Base-by-base conservation (phyloP, 2,113 vertebrate genomes). In the Microcebus tavaratra region DNA sequence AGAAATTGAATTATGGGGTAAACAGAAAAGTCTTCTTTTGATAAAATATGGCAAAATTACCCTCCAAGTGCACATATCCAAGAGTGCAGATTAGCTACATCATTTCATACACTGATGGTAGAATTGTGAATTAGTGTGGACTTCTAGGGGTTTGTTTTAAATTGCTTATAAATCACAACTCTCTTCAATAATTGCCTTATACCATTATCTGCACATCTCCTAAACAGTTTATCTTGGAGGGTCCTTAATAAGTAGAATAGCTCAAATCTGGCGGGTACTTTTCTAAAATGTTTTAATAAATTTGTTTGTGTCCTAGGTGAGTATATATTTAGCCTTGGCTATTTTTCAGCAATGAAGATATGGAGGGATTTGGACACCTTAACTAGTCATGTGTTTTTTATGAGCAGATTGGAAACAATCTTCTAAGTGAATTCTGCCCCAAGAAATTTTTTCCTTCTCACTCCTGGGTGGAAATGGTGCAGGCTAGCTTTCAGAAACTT, bases 71-170 rank as follows among this genome's bases (percentile, higher is more conserved):
- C 10, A 31, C 27, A 76, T 83, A 34, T 14, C 11, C 13, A 45
- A 57, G 14, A 2, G 7, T 87, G 2, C 6, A 0, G 39, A 50
- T 25, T 13, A 78, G 29, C 5, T 27, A 67, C 45, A 55, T 0
- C 13, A 7, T 34, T 42, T 57, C n/a, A 31, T 36, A 39, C 23
- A 11, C 8, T 55, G 68, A 68, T 5, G 4, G 6, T 12, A 10
- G 72, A 29, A 23, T 55, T 87, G 3, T 61, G 45, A 61, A 39
- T 75, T 23, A 45, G 13, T 48, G 18, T 79, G 42, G 8, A 76
- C 36, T 72, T 79, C 83, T 6, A 82, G 36, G 29, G 1, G 7
- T 31, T 48, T 3, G 4, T 50, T 96, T 89, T 75, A 82, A 65
- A 36, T 45, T 48, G 18, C 1, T 84, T 80, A 29, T 23, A 42